Conservation (phyloP, 2,113 vertebrate genomes). For the Chamaea fasciata region DNA sequence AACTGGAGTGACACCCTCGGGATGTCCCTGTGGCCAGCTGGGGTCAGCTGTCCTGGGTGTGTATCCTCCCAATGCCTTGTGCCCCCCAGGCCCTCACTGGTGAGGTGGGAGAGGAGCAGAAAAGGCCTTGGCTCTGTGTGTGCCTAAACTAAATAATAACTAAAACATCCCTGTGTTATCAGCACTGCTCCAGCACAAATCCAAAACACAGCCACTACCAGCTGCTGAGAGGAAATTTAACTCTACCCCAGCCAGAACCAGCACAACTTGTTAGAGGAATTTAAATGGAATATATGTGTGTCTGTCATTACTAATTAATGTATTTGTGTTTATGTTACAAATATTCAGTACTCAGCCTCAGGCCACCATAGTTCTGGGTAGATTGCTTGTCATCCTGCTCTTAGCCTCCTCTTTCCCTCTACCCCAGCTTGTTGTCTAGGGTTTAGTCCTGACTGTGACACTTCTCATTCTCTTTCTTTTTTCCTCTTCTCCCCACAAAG, state of each 20-base stretch:
- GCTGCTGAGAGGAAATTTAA: background rate
- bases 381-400: background rate
- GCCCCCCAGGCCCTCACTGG: background rate
- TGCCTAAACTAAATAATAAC: background rate
- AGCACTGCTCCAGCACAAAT: background rate
- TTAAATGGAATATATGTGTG: background rate
- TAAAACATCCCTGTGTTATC: background rate
- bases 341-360: background rate
- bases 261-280: background rate
- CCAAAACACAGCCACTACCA: background rate
- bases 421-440: background rate
- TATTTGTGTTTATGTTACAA: background rate
- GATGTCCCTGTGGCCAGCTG: background rate
- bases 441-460: background rate
- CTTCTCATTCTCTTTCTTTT: background rate
- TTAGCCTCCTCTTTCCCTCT: background rate
- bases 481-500: constrained; percentile 6
- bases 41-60: background rate
- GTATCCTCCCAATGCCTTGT: background rate
- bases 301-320: background rate
- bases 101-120: background rate
- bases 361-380: background rate
- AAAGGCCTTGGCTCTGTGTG: background rate
- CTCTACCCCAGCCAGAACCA: background rate
- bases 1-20: accelerated